Evolutionary conservation across 2,113 vertebrate species (phyloP).

Genomic region (Phyllopteryx taeniolatus): DNA sequence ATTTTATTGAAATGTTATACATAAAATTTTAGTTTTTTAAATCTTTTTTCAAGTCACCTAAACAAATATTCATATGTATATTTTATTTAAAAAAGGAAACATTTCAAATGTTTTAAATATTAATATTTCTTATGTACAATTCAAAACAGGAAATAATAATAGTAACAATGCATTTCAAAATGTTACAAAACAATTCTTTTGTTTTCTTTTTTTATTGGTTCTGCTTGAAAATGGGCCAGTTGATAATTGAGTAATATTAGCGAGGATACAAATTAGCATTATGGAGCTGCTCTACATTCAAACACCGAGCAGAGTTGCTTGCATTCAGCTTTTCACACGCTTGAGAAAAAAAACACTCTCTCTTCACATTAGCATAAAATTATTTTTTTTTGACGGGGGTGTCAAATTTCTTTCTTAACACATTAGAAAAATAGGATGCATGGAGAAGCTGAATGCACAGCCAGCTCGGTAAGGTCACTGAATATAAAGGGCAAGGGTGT

Average conservation of each 20-base stretch:
- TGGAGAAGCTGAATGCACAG: constrained; percentile 65
- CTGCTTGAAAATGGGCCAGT: constrained; percentile 80
- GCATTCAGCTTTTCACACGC: constrained; percentile 53
- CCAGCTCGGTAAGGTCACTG: constrained; percentile 74
- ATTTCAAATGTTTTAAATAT: constrained; percentile 98
- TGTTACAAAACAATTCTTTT: constrained; percentile 86
- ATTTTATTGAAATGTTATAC: constrained; percentile 82
- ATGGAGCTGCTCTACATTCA: constrained; percentile 75
- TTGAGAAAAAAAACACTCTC: constrained; percentile 2
- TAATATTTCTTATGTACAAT: constrained; percentile 98
- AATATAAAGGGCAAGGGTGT: constrained; percentile 60
- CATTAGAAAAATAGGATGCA: constrained; percentile 36
- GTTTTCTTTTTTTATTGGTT: constrained; percentile 61
- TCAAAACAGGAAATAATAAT: constrained; percentile 86
- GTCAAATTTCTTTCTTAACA: constrained; percentile 18
- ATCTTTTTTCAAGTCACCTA: constrained; percentile 72
- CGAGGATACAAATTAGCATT: constrained; percentile 75
- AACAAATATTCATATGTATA: constrained; percentile 78
- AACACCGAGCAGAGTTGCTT: constrained; percentile 65
- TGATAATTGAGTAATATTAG: constrained; percentile 73
- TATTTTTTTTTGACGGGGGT: not conserved
- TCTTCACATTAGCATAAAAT: constrained; percentile 39
- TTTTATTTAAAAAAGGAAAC: constrained; percentile 81
- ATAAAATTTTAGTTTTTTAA: constrained; percentile 81
- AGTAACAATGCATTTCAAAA: constrained; percentile 74